Evolutionary conservation across 1,140 invertebrate genomes (phyloP).

Genomic region (Drosophila elegans): DNA sequence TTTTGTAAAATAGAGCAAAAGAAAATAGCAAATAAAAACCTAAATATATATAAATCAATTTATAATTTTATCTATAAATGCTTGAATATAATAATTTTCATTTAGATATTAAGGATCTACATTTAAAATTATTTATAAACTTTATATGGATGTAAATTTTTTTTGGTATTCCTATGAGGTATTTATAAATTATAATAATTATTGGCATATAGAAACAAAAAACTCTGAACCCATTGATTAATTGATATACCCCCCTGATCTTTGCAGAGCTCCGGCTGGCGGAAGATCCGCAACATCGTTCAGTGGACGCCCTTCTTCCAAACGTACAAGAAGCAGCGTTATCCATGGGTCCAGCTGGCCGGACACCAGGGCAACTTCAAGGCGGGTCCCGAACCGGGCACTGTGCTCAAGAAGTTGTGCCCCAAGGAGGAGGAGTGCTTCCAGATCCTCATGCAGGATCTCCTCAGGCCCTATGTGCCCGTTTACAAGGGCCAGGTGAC

Average conservation of each 20-base stretch:
- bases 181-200: too few species aligned
- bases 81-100: too few species aligned
- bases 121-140: too few species aligned
- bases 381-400: slow-evolving; percentile 95
- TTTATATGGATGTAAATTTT: too few species aligned
- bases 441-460: slow-evolving; percentile 93
- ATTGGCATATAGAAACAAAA: too few species aligned
- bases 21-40: too few species aligned
- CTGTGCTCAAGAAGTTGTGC: slow-evolving; percentile 96
- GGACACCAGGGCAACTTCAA: slow-evolving; percentile 98
- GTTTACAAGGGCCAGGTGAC: slow-evolving; percentile 94
- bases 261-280: slow-evolving; percentile 94
- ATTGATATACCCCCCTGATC: background rate
- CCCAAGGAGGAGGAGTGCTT: slow-evolving; percentile 95
- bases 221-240: background rate
- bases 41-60: too few species aligned
- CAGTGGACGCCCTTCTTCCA: slow-evolving; percentile 98
- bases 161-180: too few species aligned
- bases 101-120: too few species aligned
- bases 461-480: slow-evolving; percentile 94
- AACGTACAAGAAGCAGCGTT: slow-evolving; percentile 97
- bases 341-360: slow-evolving; percentile 98
- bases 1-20: too few species aligned
- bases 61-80: too few species aligned
- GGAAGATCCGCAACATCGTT: slow-evolving; percentile 96